These are phyloP conservation scores for Phortica magna DNA, from an alignment of 2,888 invertebrate genomes.

Conservation along the genomic window DNA sequence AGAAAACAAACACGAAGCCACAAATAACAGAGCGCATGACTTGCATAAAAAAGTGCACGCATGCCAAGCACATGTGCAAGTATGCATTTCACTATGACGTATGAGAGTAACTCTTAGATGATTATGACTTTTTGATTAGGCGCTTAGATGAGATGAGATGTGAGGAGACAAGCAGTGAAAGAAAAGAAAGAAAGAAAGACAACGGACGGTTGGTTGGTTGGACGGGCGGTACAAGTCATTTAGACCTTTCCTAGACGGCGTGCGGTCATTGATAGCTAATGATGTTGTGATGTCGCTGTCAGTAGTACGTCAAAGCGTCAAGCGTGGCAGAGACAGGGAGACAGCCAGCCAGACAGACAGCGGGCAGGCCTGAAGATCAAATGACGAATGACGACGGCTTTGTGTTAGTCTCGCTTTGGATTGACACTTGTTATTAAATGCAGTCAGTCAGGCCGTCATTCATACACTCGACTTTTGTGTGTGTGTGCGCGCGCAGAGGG, in stretches of 20 bases:
- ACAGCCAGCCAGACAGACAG: not conserved
- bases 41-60: constrained; percentile 32
- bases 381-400: constrained; percentile 52
- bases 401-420: constrained; percentile 14
- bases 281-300: constrained; percentile 63
- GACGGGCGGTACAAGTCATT: not conserved
- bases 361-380: constrained; percentile 10
- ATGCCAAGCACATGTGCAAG: constrained; percentile 15
- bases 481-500: not conserved
- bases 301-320: constrained; percentile 44
- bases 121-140: constrained; percentile 57
- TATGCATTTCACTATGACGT: not conserved
- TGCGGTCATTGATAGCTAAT: constrained; percentile 55
- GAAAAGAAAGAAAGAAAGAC: not conserved
- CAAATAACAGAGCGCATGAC: constrained; percentile 8
- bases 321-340: constrained; percentile 40
- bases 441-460: not conserved
- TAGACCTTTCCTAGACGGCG: not conserved
- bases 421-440: constrained; percentile 47
- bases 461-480: no score
- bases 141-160: constrained; percentile 22
- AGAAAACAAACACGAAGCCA: no score
- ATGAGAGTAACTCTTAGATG: constrained; percentile 16
- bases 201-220: not conserved
- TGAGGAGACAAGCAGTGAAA: not conserved